Evolutionary conservation across 1,140 invertebrate genomes (phyloP).

Genomic region (Oedothorax gibbosus): DNA sequence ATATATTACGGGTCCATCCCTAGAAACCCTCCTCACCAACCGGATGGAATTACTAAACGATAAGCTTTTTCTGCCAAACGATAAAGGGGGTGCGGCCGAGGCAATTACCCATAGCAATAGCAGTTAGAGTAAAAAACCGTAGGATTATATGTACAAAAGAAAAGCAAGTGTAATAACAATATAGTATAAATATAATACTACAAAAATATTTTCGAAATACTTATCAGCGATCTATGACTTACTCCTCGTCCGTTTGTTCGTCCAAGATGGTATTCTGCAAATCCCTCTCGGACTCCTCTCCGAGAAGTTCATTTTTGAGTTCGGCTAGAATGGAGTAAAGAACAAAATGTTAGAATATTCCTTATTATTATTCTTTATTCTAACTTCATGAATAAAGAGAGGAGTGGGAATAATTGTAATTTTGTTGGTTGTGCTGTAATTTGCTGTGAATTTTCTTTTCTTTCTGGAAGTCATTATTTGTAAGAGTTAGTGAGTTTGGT

Average conservation of each 20-base stretch:
- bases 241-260: conserved; percentile 94
- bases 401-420: conserved; percentile 39
- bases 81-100: conserved; percentile 11
- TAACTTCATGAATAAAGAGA: conserved; percentile 41
- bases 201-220: background rate
- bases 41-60: conserved; percentile 19
- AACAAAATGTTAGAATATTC: conserved; percentile 11
- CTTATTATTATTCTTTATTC: too few relatives aligned
- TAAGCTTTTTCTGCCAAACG: background rate
- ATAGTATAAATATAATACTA: background rate
- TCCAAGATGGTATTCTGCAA: conserved; percentile 91
- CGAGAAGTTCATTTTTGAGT: conserved; percentile 92
- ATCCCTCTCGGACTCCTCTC: conserved; percentile 92
- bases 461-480: conserved; percentile 14
- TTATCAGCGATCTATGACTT: conserved; percentile 68
- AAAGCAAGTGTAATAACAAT: too few relatives aligned
- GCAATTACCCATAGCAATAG: conserved; percentile 37
- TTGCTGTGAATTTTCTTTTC: conserved; percentile 18
- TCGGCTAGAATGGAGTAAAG: conserved; percentile 80
- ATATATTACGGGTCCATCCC: conserved; percentile 13
- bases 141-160: conserved; percentile 9
- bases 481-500: background rate
- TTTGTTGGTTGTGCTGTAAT: conserved; percentile 11
- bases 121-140: conserved; percentile 21
- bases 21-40: conserved; percentile 16